Evolutionary conservation across 2,797 vertebrate species (phyloP), one percentile per base, ranked within the genome.

Genomic region (Chaenodraco wilsoni): DNA sequence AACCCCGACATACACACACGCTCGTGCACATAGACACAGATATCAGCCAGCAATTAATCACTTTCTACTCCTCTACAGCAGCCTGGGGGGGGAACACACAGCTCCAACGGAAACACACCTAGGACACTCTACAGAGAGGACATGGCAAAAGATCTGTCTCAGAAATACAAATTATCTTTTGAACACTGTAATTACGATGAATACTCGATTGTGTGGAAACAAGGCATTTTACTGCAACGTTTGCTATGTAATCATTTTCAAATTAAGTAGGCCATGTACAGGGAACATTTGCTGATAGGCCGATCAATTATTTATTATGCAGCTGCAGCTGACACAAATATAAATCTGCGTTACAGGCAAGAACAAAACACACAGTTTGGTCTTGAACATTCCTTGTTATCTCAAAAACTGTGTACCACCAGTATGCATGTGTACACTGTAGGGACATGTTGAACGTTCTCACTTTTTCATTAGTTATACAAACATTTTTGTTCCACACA

Each of bases 1-100:
- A 63, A 51, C 57, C 23, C 44, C 23, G 33, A 67, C 46, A 66
- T 16, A 55, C 46, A 21, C 13, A 16, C 37, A 10, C 66, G 33
- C n/a, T 27, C 51, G 40, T 57, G 21, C 21, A 60, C n/a, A 48
- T n/a, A 69, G 55, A 49, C 63, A 48, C 15, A 56, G 37, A 33
- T 31, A 31, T 31, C 67, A 79, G 50, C 49, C 63, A 58, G 51
- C 59, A 57, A 79, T 86, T 76, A 66, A 78, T 85, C 81, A 76
- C 75, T 68, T n/a, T 64, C 63, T 63, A 23, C 54, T 66, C 23
- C 59, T 55, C 67, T 23, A 41, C 43, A 41, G 72, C 49, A 61
- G 69, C 55, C 70, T 43, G 63, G 45, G 16, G 27, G 27, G 17
- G 37, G 41, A 15, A n/a, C 40, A 49, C 1, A 1, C 54, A 58